Percentiles rank a stretch among this genome's conserved stretches.
Conservation (phyloP, 2,113 vertebrate genomes). For the Coptodon bakossiorum region DNA sequence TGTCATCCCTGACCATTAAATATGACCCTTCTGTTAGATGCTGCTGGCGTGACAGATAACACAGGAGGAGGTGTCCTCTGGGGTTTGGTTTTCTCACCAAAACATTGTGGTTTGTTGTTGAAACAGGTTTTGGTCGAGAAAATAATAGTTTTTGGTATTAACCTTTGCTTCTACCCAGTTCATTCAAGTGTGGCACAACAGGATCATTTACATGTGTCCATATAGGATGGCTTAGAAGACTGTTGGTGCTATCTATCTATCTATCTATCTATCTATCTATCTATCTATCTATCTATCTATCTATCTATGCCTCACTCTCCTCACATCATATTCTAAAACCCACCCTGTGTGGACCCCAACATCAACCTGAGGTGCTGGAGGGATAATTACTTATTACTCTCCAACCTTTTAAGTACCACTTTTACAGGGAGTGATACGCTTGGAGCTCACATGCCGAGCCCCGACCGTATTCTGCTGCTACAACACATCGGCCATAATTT, state of each 20-base stretch:
- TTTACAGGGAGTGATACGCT: background rate
- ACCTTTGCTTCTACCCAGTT: background rate
- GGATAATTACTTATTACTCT: background rate
- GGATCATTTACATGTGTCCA: background rate
- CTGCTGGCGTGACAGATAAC: background rate
- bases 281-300: background rate
- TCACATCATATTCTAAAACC: background rate
- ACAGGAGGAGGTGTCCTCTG: background rate
- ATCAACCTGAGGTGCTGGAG: background rate
- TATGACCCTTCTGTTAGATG: background rate
- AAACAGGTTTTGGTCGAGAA: background rate
- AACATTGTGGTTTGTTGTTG: background rate
- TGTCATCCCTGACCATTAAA: background rate
- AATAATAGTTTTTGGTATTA: background rate
- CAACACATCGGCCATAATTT: background rate
- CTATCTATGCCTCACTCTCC: background rate
- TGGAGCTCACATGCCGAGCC: background rate
- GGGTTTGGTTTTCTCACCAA: background rate
- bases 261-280: accelerated
- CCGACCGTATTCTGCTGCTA: background rate
- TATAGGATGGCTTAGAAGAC: background rate
- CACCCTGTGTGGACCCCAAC: background rate
- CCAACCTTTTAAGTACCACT: background rate
- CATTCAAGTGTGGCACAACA: background rate
- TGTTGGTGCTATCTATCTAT: background rate